Evolutionary conservation across 2,888 invertebrate genomes (phyloP).

Genomic region (Diploptera punctata): DNA sequence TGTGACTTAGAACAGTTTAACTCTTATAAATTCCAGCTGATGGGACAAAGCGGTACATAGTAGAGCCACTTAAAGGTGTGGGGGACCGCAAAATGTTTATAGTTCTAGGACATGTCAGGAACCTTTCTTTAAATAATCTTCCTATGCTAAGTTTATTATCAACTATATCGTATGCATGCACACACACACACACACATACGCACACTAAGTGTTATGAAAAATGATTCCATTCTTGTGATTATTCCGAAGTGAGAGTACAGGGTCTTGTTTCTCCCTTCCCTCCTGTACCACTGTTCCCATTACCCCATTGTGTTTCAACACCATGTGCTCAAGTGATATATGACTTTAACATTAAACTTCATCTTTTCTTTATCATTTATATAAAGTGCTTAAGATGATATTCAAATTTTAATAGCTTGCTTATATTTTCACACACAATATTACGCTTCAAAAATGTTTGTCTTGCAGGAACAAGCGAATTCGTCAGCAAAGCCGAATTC

Average conservation of each 20-base stretch:
- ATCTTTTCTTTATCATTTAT: too few relatives aligned
- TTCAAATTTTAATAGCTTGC: too few relatives aligned
- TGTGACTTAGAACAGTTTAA: too few relatives aligned
- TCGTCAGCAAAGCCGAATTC: too few relatives aligned
- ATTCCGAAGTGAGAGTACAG: background rate
- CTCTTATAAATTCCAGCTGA: too few relatives aligned
- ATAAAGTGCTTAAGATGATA: too few relatives aligned
- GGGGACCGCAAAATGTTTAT: conserved; percentile 14
- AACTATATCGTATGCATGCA: conserved; percentile 15
- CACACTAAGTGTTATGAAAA: conserved; percentile 6
- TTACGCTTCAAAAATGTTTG: too few relatives aligned
- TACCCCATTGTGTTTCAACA: background rate
- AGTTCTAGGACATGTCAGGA: background rate
- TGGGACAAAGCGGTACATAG: too few relatives aligned
- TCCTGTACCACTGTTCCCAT: background rate
- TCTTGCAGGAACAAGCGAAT: too few relatives aligned
- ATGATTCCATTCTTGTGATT: background rate
- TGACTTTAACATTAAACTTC: background rate
- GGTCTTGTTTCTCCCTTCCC: too few relatives aligned
- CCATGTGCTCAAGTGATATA: conserved; percentile 3
- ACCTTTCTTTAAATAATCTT: background rate
- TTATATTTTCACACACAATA: too few relatives aligned
- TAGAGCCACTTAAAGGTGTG: background rate
- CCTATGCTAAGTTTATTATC: conserved; percentile 3
- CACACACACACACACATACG: conserved; percentile 6